phyloP scores from a whole-genome alignment of 1,140 invertebrate genomes.

The Drosophila ogumai region DNA sequence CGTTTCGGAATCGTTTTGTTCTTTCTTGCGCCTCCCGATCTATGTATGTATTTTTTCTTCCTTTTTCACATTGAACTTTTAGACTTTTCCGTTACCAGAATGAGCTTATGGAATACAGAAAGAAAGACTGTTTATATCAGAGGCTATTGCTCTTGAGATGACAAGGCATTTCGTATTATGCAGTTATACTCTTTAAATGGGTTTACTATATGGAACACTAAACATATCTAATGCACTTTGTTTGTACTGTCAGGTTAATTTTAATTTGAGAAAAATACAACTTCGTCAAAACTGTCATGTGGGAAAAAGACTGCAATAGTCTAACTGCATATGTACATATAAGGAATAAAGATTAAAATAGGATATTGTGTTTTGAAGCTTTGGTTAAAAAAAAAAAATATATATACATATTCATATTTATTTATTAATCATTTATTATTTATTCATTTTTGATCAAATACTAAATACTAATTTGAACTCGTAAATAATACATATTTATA shows the following conservation, averaged over 20 bases:
- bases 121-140: slow-evolving; percentile 73
- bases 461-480: too few species aligned
- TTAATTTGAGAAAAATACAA: neutral
- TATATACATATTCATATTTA: too few species aligned
- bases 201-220: neutral
- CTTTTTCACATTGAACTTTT: slow-evolving; percentile 64
- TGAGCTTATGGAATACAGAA: slow-evolving; percentile 52
- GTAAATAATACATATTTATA: neutral
- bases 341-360: neutral
- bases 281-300: neutral
- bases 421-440: too few species aligned
- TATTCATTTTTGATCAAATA: neutral
- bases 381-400: too few species aligned
- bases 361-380: neutral
- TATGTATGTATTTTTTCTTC: neutral
- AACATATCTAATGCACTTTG: neutral
- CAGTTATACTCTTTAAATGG: slow-evolving; percentile 33
- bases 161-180: slow-evolving; percentile 64
- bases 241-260: neutral
- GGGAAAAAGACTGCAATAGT: neutral
- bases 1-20: neutral
- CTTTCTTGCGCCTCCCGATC: neutral
- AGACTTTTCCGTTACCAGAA: slow-evolving; percentile 67
- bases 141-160: slow-evolving; percentile 77
- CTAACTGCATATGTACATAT: neutral